Base-by-base conservation (phyloP, 2,888 invertebrate species). In the Tridacna crocea region DNA sequence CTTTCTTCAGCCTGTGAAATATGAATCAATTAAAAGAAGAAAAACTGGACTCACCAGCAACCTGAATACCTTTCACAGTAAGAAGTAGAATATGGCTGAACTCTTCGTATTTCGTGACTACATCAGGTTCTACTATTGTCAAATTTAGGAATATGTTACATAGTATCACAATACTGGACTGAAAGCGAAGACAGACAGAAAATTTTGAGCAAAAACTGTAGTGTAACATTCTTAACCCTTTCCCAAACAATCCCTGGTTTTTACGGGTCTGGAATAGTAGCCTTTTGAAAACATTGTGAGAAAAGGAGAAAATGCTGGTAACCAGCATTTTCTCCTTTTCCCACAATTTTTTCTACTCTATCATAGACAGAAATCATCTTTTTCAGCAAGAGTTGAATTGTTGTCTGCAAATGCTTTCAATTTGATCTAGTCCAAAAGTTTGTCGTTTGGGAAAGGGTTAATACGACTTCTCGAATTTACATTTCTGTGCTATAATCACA, bases 121-220 rank as follows among this genome's bases (percentile, higher is more conserved):
- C 95, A 94, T 97, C 97, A 0, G 97, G 96, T 90, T 98, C 98
- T 81, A 98, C 94, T 0, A 98, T 98, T 19, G 97, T 97, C 3
- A 98, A 95, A 93, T 98, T 98, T 97, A 98, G 98, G 88, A 98
- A 96, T 80, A 98, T 97, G 92, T 98, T 98, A 94, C 98, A 98
- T 48, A 97, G 96, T 88, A 98, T 97, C 85, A 97, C 96, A 96
- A 98, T 97, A 0, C 98, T 97, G 22, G 86, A 87, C 92, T 92
- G 87, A 19, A 88, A 90, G n/a, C 2, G 11, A 55, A 19, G 10
- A 55, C 6, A 55, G 10, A 15, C 2, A 55, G 55, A 55, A 55
- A 55, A 19, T 19, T 55, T 19, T 11, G 10, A 19, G 15, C 55
- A 55, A 55, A 36, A 36, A n/a, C n/a, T n/a, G n/a, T n/a, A n/a